Conservation (phyloP, 2,888 invertebrate species). For the Ganaspis brasiliensis region DNA sequence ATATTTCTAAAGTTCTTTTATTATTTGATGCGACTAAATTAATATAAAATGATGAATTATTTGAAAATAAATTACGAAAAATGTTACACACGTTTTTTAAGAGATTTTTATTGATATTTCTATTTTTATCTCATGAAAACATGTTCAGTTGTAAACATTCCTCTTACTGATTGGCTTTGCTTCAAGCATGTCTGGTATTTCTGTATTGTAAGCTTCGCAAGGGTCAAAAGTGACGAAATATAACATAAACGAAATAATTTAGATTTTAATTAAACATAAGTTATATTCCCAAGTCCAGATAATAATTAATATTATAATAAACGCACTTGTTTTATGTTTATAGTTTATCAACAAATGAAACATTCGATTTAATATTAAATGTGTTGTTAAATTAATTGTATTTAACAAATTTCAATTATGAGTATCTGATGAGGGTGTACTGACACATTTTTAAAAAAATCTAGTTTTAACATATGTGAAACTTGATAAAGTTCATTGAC, state of each 20-base stretch:
- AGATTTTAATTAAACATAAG: constrained; percentile 31
- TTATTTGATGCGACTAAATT: neutral
- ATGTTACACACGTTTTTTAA: neutral
- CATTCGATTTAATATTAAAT: neutral
- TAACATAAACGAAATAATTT: neutral
- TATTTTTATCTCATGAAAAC: constrained; percentile 33
- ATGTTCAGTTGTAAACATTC: constrained; percentile 28
- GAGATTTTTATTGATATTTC: constrained; percentile 26
- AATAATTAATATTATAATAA: constrained; percentile 16
- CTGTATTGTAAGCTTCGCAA: constrained; percentile 25
- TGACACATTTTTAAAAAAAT: no score
- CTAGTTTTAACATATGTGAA: no score
- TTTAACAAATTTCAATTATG: no score
- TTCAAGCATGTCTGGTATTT: constrained; percentile 29
- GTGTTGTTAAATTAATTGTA: no score
- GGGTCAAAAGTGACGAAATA: neutral
- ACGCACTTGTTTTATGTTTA: neutral
- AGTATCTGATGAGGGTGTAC: no score
- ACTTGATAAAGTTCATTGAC: no score
- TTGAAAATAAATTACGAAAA: neutral
- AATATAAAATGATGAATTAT: neutral
- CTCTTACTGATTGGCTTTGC: constrained; percentile 34
- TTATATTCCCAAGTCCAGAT: constrained; percentile 30
- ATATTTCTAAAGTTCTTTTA: no score
- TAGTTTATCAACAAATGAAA: constrained; percentile 2